These are phyloP conservation scores for Collichthys lucidus DNA, from an alignment of 2,113 vertebrate genomes.

Conservation along the genomic window DNA sequence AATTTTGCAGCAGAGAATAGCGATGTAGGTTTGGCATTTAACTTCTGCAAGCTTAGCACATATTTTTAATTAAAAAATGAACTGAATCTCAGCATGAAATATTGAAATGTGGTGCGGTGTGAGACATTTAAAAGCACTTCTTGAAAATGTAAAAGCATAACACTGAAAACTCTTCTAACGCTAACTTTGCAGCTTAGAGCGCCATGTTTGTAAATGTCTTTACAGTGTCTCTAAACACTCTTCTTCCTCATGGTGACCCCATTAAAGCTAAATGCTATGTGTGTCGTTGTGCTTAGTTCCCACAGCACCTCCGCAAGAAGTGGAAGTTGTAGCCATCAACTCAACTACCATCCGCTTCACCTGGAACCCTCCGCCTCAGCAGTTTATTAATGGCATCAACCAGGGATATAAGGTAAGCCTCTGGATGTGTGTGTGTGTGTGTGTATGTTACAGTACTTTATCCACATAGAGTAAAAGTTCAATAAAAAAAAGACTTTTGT, in stretches of 20 bases:
- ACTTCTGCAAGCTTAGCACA: slow-evolving; percentile 57
- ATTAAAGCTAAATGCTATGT: slow-evolving; percentile 22
- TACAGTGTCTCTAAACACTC: neutral
- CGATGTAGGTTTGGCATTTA: slow-evolving; percentile 56
- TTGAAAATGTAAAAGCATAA: slow-evolving; percentile 12
- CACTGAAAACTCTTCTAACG: neutral
- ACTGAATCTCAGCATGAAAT: slow-evolving; percentile 41
- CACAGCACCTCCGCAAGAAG: slow-evolving; percentile 93
- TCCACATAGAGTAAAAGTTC: neutral
- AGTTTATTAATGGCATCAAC: slow-evolving; percentile 98
- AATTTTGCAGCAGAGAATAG: slow-evolving; percentile 48
- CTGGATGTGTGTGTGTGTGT: neutral
- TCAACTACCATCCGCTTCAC: slow-evolving; percentile 92
- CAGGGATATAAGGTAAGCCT: slow-evolving; percentile 95
- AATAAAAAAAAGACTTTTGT: neutral
- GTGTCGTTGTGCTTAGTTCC: slow-evolving; percentile 85
- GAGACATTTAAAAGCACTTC: slow-evolving; percentile 17
- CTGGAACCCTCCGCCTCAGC: slow-evolving; percentile 95
- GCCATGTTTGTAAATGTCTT: neutral
- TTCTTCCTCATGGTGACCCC: slow-evolving; percentile 2
- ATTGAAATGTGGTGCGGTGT: slow-evolving; percentile 31
- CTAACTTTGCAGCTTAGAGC: neutral
- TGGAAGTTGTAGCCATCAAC: slow-evolving; percentile 89
- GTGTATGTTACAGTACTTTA: neutral
- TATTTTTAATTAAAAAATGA: slow-evolving; percentile 53